Base-by-base conservation (phyloP, 2,888 invertebrate genomes). In the Drosophila infuscata region DNA sequence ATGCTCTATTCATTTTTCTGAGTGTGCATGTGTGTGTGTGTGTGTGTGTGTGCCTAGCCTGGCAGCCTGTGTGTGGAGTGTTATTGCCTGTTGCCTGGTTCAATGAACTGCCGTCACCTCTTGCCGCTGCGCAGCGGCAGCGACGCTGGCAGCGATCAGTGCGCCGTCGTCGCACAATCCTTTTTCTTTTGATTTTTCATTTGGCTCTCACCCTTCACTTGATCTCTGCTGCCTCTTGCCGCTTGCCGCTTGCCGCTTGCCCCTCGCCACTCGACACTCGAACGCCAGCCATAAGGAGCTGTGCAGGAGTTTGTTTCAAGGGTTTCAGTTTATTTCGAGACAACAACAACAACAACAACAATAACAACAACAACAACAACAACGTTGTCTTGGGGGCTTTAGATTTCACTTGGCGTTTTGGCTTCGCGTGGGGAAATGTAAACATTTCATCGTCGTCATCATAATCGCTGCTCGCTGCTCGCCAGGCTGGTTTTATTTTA, bases 81-180 rank as follows among this genome's bases (percentile, higher is more conserved):
- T 65, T 68, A 56, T 49, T 73, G 74, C 74, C 73, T 76, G 72
- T 70, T 69, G 77, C 58, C 72, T 81, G 81, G 88, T 89, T 88
- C 88, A 88, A 88, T 85, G 88, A 89, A 89, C 88, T 88, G 74
- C 57, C 74, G 88, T 88, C 88, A 88, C 89, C 88, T 88, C 88
- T 81, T 73, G 77, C 51, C 71, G 85, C 89, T 74, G 88, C 87
- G 84, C 83, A 57, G 81, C 67, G 30, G 73, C 82, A 65, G 70
- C 73, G 62, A 49, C 64, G 74, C 53, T 52, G 29, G 43, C 74
- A 52, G 48, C 74, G 33, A n/a, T 56, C 74, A 59, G 58, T 30
- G 66, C 11, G 43, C 30, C 52, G 36, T 38, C 38, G 36, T 53
- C 76, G 66, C 76, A 72, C 87, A 88, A 88, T 89, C 88, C 88